Evolutionary conservation across 1,140 invertebrate genomes (phyloP), one percentile per base, ranked within the genome.

Genomic region (Drosophila ercepeae): DNA sequence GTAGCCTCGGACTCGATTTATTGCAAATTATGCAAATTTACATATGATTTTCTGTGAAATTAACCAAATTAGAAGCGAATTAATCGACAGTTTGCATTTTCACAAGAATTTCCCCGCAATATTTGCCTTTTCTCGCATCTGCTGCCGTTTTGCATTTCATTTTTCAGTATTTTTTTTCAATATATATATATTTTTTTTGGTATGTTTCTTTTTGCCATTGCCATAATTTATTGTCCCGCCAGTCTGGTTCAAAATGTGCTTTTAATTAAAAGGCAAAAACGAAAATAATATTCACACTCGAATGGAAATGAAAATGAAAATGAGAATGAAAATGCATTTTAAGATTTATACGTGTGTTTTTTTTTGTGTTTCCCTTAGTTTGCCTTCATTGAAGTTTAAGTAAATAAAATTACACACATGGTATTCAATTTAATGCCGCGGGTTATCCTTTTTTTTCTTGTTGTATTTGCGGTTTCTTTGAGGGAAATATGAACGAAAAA

Each of bases 351-450:
- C 36, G 46, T 46, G 23, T 51, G 52, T 64, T 36, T 63, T 45
- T 65, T 11, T 54, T 27, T 48, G 34, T 58, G 23, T 52, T 32
- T 57, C 41, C 19, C 39, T 42, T 44, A 39, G 54, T 72, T 78
- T 84, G 75, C 79, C 74, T 32, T 68, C 75, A 75, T 75, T 84
- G 75, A 86, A 84, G 76, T 84, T 84, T 79, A 67, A 73, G 73
- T 73, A 79, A 84, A 84, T 86, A 84, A 73, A 84, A 76, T 84
- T 84, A 84, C 75, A 84, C 73, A 65, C 29, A 60, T 83, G 50
- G 50, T 49, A 67, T 75, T 68, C 64, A 84, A 83, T 84, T 83
- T 78, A 83, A 83, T 83, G 70, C 44, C 32, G 23, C 51, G 21
- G n/a, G n/a, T n/a, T n/a, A n/a, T n/a, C 9, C n/a, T 41, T 29